These are phyloP conservation scores for Hydrolagus colliei DNA, from an alignment of 2,797 vertebrate species.

Conservation along the genomic window DNA sequence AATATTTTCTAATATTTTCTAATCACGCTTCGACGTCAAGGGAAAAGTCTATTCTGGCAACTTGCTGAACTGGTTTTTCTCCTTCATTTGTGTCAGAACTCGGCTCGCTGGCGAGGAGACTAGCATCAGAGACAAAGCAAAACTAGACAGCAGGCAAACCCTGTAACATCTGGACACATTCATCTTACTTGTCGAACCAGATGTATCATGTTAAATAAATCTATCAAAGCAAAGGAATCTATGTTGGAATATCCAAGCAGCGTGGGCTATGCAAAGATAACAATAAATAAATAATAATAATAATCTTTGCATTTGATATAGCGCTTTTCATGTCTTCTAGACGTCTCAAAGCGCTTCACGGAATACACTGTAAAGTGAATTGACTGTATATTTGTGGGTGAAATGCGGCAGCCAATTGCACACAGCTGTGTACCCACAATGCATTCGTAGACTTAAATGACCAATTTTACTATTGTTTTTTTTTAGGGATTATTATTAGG, in stretches of 20 bases:
- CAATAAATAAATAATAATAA: no score
- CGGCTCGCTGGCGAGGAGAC: constrained; percentile 7
- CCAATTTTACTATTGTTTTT: no score
- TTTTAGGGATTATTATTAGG: no score
- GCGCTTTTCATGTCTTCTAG: no score
- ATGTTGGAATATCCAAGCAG: constrained; percentile 6
- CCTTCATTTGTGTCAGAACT: constrained; percentile 22
- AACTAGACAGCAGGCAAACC: constrained; percentile 37
- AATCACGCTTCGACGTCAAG: constrained; percentile 26
- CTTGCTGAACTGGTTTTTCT: constrained; percentile 12
- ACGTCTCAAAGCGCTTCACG: no score
- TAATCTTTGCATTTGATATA: no score
- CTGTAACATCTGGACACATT: neutral
- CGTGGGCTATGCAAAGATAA: neutral
- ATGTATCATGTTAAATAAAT: constrained; percentile 34
- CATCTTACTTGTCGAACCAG: constrained; percentile 34
- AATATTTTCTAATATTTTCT: neutral
- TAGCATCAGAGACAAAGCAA: constrained; percentile 12
- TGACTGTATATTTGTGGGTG: no score
- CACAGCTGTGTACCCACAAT: no score
- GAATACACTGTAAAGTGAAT: no score
- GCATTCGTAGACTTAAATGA: no score
- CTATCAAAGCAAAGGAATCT: constrained; percentile 35
- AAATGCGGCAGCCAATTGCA: no score
- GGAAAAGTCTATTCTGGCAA: constrained; percentile 25